A percentile compares a stretch with the other conserved stretches of the same genome.
Conservation (phyloP, 2,797 vertebrate species). For the Muscicapa striata region DNA sequence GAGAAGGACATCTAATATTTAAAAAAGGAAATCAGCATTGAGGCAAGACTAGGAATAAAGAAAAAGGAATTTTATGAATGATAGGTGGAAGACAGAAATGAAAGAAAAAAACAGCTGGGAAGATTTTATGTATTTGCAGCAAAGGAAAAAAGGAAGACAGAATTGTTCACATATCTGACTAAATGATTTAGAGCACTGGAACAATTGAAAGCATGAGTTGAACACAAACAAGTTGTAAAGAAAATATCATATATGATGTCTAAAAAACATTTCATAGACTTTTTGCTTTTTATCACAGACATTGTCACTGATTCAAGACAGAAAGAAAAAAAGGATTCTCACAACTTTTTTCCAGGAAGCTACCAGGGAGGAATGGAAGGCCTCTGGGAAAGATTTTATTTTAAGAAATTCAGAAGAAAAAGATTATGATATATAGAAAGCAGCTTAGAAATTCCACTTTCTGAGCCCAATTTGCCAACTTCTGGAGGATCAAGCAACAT, state of each 20-base stretch:
- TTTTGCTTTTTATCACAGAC: not conserved
- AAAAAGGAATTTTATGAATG: not conserved
- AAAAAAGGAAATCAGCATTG: not conserved
- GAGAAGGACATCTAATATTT: not conserved
- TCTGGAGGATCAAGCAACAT: not conserved
- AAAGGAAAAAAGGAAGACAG: not conserved
- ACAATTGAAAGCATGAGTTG: not conserved
- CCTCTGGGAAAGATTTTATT: not conserved
- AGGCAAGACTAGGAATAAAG: not conserved
- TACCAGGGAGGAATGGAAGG: not conserved
- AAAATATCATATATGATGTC: not conserved
- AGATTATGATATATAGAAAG: not conserved
- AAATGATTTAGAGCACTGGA: not conserved
- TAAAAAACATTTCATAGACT: not conserved
- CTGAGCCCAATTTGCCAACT: not conserved
- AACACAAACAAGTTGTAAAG: not conserved
- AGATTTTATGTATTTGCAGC: not conserved
- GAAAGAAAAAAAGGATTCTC: not conserved
- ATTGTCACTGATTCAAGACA: not conserved
- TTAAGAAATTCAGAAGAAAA: not conserved
- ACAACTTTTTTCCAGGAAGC: not conserved
- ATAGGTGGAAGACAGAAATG: not conserved
- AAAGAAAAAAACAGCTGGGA: not conserved
- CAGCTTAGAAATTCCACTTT: not conserved
- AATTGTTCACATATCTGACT: not conserved